Evolutionary conservation across 2,888 invertebrate genomes (phyloP).

Genomic region (Poecilus cupreus): DNA sequence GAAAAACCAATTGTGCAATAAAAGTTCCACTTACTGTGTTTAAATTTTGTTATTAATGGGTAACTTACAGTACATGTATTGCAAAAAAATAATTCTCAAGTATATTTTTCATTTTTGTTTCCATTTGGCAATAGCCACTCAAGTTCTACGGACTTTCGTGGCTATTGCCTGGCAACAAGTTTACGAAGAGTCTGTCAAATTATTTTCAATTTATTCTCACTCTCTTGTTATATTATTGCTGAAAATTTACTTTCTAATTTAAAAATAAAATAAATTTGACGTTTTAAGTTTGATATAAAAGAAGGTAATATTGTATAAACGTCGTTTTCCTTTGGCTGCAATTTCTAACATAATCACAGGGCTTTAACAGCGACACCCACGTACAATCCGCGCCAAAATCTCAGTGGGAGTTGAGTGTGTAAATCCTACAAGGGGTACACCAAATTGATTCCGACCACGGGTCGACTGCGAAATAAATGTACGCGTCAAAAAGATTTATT

Average conservation of each 20-base stretch:
- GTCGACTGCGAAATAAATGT: constrained; percentile 34
- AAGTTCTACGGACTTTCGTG: no score
- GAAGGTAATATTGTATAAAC: background rate
- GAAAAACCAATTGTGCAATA: no score
- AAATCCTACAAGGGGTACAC: constrained; percentile 27
- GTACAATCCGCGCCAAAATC: constrained; percentile 1
- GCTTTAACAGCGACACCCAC: background rate
- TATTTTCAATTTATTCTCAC: no score
- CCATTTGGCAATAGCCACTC: no score
- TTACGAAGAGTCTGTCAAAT: no score
- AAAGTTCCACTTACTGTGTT: no score
- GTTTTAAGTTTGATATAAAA: background rate
- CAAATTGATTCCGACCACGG: constrained; percentile 44
- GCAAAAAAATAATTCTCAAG: no score
- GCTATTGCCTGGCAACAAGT: no score
- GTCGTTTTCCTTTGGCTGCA: background rate
- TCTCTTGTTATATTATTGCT: no score
- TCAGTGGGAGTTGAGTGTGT: background rate
- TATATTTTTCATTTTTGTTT: no score
- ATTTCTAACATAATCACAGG: background rate
- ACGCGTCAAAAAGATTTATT: constrained; percentile 48
- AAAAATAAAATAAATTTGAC: background rate
- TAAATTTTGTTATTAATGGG: no score
- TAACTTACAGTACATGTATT: no score
- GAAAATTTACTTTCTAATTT: background rate